Base-by-base conservation (phyloP, 2,113 vertebrate species). In the Phalacrocorax brasilianus region DNA sequence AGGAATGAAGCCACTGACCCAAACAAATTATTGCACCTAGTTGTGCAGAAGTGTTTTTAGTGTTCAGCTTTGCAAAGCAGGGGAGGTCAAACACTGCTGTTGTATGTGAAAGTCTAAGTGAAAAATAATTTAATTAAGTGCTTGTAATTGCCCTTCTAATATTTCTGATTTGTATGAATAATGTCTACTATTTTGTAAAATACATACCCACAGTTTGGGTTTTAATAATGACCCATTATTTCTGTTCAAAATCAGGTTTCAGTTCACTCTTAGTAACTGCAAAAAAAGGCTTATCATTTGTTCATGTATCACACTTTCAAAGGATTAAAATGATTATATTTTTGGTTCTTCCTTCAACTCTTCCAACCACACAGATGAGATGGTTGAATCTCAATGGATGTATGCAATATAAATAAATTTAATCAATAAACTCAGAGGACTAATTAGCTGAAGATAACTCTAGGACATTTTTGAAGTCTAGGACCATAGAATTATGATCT, bases 371-470 rank as follows among this genome's bases (percentile, higher is more conserved):
- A 35, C 11, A 56, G 17, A 62, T 38, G 19, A 73, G 71, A 71
- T 91, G 22, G 16, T 12, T 80, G 45, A 55, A 58, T 95, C 49
- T 87, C 33, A 74, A 4, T 42, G 17, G 23, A 82, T 13, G 10
- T 85, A 55, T 52, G 42, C 56, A 88, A 86, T 88, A 28, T 83
- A 97, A 96, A 95, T 93, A 70, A 80, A 92, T 95, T 79, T 96
- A 95, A 95, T 93, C 68, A 94, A 94, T 94, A 93, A 38, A 21
- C 73, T 93, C 66, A 83, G 30, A 84, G 44, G 42, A 85, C 23
- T 90, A 93, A 95, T 96, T 96, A 97, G n/a, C 28, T 94, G 42
- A 92, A 85, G 58, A 88, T 93, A 87, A 85, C 45, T 92, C 73
- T 18, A 88, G 65, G 58, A 88, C 58, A 93, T 96, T 92, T 83